Base-by-base conservation (phyloP, 2,888 invertebrate species). In the Lottia gigantea region DNA sequence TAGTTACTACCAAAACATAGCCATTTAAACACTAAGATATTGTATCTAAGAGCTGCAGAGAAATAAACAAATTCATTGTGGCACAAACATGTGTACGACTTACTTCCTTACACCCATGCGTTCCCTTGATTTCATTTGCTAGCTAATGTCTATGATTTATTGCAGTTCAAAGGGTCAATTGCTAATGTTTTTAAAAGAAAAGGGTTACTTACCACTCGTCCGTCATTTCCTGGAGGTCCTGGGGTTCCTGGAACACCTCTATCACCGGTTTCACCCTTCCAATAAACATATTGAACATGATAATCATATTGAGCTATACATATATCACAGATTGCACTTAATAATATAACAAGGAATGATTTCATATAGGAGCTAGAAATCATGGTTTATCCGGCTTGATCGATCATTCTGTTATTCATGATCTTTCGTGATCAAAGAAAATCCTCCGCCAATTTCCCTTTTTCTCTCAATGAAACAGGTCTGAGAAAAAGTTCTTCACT, bases 211-310 rank as follows among this genome's bases (percentile, higher is more conserved):
- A 84, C 84, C 78, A 79, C 73, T 74, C 83, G 61, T 61, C 84
- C 84, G 69, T 84, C 82, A 14, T 74, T 65, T 11, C 83, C 83
- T 12, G 81, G 77, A 7, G 79, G 75, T 40, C 86, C 87, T 40
- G 82, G 72, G 3, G 77, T 70, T 23, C 85, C 87, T 76, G 92
- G 90, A 83, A 78, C 72, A 31, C 83, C 84, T 55, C 78, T 73
- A n/a, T 76, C 76, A 8, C 82, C 83, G 19, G 75, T 75, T n/a
- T 75, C 73, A n/a, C 82, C 82, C 82, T 82, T 71, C 55, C 55
- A 55, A 55, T 55, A 55, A 55, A 55, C 55, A 55, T 55, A 55
- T 55, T 55, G 55, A 23, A 55, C 19, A 23, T 55, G 55, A 55
- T 19, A 23, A 23, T 23, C 55, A 55, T 55, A 55, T 55, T 55